Evolutionary conservation across 2,113 vertebrate species (phyloP).

Genomic region (Gymnocephalus cernua): DNA sequence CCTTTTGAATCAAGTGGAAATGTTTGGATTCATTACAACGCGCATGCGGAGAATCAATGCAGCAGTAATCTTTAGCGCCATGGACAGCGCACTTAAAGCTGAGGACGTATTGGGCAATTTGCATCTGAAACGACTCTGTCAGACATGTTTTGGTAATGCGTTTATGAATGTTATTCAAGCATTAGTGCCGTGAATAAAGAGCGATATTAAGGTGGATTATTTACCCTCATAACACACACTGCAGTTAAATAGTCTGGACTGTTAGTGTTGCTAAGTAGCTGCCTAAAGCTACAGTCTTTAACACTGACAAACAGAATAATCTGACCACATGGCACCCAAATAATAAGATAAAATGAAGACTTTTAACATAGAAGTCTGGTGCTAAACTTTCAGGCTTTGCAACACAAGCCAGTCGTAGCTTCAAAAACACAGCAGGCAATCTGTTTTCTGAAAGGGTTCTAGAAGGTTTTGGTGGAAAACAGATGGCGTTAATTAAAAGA

Average conservation of each 20-base stretch:
- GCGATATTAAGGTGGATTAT: slow-evolving; percentile 55
- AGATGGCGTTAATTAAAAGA: slow-evolving; percentile 65
- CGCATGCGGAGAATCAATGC: slow-evolving; percentile 49
- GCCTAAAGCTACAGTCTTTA: slow-evolving; percentile 13
- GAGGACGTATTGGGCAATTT: slow-evolving; percentile 68
- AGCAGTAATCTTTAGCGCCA: slow-evolving; percentile 51
- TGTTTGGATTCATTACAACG: slow-evolving; percentile 53
- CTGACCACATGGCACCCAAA: slow-evolving; percentile 8
- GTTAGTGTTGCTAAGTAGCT: slow-evolving; percentile 10
- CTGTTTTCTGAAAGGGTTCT: slow-evolving; percentile 8
- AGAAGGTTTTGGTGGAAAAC: slow-evolving; percentile 19
- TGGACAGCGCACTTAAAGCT: slow-evolving; percentile 49
- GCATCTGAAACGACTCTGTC: slow-evolving; percentile 74
- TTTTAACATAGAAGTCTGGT: not conserved
- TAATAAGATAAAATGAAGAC: not conserved
- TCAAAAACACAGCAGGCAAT: slow-evolving; percentile 9
- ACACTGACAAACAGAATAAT: slow-evolving; percentile 30
- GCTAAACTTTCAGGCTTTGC: not conserved
- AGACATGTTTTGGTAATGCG: slow-evolving; percentile 68
- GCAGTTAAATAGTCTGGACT: slow-evolving; percentile 17
- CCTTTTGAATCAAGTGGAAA: slow-evolving; percentile 66
- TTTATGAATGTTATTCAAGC: slow-evolving; percentile 70
- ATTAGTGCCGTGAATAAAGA: slow-evolving; percentile 58
- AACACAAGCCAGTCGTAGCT: not conserved
- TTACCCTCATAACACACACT: slow-evolving; percentile 10